Evolutionary conservation across 2,888 invertebrate species (phyloP), one percentile per base, ranked within the genome.

Genomic region (Cephalotes varians): DNA sequence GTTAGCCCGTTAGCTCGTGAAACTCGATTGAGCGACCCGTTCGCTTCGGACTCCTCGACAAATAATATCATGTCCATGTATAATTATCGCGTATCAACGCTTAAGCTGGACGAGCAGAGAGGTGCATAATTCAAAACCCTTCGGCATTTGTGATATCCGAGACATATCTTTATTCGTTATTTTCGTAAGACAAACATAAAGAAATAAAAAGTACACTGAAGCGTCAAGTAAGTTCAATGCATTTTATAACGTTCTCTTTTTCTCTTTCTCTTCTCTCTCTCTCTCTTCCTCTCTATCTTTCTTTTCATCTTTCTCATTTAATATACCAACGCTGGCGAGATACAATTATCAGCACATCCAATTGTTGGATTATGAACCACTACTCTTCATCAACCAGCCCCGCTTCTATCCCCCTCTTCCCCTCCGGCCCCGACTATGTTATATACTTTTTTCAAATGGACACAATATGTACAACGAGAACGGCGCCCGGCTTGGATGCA

Each of bases 161-260:
- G 89, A 91, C 34, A 79, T 88, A 92, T 90, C 88, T 91, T 90
- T 90, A 90, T 91, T 90, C 85, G 86, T 77, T 82, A 87, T 88
- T 91, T 91, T 90, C 89, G 85, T 92, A 91, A 93, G 91, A 92
- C 91, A 93, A 93, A 92, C 92, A 93, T 92, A 93, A 93, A 93
- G 92, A 92, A 93, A 92, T 93, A 91, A 93, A 93, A 92, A 92
- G 87, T 91, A 93, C 93, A 93, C 88, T 92, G 91, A 92, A 92
- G 91, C 91, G 88, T 91, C 91, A 89, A 88, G 69, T 71, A 91
- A 88, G 84, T 91, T 91, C 87, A 92, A 91, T 92, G 90, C 91
- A 87, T 91, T 25, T 74, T 90, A 93, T 91, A 64, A 44, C 87
- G 34, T 34, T 34, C 47, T n/a, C 49, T 49, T n/a, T 49, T 18